phyloP scores from a whole-genome alignment of 2,888 invertebrate genomes.

The Dendrolimus pini region DNA sequence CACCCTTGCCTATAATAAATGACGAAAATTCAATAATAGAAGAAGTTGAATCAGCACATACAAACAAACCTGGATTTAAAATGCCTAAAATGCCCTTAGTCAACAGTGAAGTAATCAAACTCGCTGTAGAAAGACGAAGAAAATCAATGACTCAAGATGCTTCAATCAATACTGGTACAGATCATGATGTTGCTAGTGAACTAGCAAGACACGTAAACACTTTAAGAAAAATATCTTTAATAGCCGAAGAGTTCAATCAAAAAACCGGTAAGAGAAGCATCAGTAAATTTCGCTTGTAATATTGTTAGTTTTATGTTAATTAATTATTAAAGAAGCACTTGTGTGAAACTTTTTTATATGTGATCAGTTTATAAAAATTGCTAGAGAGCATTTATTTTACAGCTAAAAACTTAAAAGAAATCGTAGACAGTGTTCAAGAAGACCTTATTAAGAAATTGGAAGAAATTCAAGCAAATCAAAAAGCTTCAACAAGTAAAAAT shows the following conservation, averaged over 20 bases:
- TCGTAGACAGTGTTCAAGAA: slow-evolving; percentile 64
- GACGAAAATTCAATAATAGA: slow-evolving; percentile 14
- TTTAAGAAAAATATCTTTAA: slow-evolving; percentile 57
- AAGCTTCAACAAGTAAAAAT: slow-evolving; percentile 10
- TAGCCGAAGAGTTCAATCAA: slow-evolving; percentile 69
- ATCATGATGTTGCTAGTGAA: slow-evolving; percentile 57
- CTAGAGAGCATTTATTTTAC: slow-evolving; percentile 15
- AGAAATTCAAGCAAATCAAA: slow-evolving; percentile 48
- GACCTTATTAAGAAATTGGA: slow-evolving; percentile 60
- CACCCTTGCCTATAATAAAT: slow-evolving; percentile 8
- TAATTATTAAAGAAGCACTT: neutral
- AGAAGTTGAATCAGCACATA: slow-evolving; percentile 15
- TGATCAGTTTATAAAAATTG: neutral
- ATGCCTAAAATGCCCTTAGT: slow-evolving; percentile 63
- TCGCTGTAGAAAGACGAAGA: slow-evolving; percentile 28
- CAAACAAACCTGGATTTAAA: slow-evolving; percentile 29
- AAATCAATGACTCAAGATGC: slow-evolving; percentile 34
- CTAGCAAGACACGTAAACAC: slow-evolving; percentile 55
- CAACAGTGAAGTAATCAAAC: slow-evolving; percentile 49
- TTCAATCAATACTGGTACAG: slow-evolving; percentile 44
- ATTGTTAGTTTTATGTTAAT: no score
- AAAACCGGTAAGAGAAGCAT: slow-evolving; percentile 47
- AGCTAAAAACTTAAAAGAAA: slow-evolving; percentile 68
- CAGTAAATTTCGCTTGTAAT: neutral
- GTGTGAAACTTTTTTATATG: neutral